These are phyloP conservation scores for Geotria australis DNA, from an alignment of 2,797 vertebrate genomes.

Conservation along the genomic window DNA sequence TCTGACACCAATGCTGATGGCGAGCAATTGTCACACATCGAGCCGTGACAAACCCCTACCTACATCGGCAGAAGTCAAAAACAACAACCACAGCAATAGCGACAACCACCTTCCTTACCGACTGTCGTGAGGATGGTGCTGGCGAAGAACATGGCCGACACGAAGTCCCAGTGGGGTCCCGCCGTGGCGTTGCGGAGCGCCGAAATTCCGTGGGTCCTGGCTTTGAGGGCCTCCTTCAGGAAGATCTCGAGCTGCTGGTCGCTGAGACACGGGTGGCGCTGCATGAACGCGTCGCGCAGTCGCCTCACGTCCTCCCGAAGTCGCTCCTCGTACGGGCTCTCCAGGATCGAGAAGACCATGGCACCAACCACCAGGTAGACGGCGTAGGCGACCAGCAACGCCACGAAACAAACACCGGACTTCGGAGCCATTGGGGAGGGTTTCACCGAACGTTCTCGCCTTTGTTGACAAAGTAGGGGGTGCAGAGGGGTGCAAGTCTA, in stretches of 20 bases:
- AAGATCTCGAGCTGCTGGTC: constrained; percentile 53
- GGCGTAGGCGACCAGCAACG: constrained; percentile 42
- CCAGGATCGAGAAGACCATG: constrained; percentile 66
- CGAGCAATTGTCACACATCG: no score
- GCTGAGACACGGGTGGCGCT: constrained; percentile 43
- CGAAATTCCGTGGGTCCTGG: not conserved
- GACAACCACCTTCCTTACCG: not conserved
- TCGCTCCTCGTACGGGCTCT: constrained; percentile 60
- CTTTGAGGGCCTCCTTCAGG: constrained; percentile 7
- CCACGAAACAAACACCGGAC: constrained; percentile 52
- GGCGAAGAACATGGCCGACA: not conserved
- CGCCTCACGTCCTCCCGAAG: constrained; percentile 46
- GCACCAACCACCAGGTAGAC: constrained; percentile 67
- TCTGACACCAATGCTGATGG: no score
- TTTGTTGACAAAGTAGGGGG: no score
- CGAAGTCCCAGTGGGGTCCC: not conserved
- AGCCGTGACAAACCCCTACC: no score
- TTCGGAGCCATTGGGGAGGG: constrained; percentile 6
- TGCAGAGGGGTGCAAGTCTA: no score
- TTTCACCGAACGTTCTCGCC: no score
- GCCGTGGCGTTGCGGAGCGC: not conserved
- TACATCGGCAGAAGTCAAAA: no score
- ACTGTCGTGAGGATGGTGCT: not conserved
- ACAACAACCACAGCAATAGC: no score
- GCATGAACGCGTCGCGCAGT: constrained; percentile 43